Evolutionary conservation across 2,797 vertebrate genomes (phyloP).

Genomic region (Pachyuromys duprasi): DNA sequence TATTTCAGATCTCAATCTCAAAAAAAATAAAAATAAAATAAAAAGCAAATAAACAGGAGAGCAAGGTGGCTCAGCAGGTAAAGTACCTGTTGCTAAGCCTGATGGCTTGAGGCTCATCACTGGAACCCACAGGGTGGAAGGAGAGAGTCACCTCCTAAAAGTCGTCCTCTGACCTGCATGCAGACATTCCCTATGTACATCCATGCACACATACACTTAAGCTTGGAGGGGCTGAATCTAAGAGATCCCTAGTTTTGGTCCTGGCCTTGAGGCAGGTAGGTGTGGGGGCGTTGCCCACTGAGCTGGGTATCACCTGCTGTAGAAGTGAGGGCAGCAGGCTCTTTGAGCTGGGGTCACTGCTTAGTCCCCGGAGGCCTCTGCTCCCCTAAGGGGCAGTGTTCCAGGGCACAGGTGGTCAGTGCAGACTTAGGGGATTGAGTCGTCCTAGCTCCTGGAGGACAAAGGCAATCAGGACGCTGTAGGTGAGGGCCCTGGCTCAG

Average conservation of each 20-base stretch:
- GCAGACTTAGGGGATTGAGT: background rate
- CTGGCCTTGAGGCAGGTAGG: background rate
- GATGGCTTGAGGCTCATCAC: background rate
- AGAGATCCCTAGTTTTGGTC: rapidly evolving
- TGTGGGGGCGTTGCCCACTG: background rate
- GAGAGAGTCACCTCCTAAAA: background rate
- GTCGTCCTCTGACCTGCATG: background rate
- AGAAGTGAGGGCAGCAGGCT: rapidly evolving
- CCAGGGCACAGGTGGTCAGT: background rate
- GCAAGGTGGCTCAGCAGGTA: background rate
- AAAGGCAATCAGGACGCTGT: background rate
- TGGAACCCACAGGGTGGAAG: background rate
- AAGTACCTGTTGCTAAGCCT: background rate
- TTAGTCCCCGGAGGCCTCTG: background rate
- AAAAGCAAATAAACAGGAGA: background rate
- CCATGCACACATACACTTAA: rapidly evolving
- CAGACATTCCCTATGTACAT: rapidly evolving
- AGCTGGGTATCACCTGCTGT: background rate
- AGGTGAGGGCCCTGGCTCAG: background rate
- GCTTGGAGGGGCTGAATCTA: rapidly evolving
- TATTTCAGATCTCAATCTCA: background rate
- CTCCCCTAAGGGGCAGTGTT: background rate
- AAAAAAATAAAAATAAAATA: too few species aligned
- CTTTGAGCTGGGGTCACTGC: background rate
- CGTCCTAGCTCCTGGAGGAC: background rate